phyloP scores from a whole-genome alignment of 2,888 invertebrate species.

The Diadromus collaris region DNA sequence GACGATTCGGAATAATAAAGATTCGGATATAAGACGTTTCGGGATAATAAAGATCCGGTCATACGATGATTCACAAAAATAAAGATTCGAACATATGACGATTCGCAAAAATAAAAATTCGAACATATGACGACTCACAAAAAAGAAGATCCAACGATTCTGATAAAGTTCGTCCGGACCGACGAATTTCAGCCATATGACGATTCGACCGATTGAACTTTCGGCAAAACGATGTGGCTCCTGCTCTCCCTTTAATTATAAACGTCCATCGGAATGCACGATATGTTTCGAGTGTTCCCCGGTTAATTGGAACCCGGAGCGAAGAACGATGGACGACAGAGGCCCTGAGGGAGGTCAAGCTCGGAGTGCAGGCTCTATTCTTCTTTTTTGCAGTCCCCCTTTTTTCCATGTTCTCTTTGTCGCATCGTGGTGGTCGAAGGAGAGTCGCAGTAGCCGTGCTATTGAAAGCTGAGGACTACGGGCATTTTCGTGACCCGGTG shows the following conservation, averaged over 20 bases:
- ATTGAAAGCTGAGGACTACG: slow-evolving; percentile 47
- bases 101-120: too few relatives aligned
- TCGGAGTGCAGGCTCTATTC: slow-evolving; percentile 30
- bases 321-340: slow-evolving; percentile 16
- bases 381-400: slow-evolving; percentile 23
- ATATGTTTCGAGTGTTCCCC: slow-evolving; percentile 19
- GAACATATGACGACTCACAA: too few relatives aligned
- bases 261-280: slow-evolving; percentile 40
- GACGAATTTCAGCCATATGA: too few relatives aligned
- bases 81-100: too few relatives aligned
- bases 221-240: too few relatives aligned
- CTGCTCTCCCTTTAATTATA: slow-evolving; percentile 40
- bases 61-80: too few relatives aligned
- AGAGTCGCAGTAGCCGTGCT: slow-evolving; percentile 37
- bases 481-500: slow-evolving; percentile 53
- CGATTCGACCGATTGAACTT: too few relatives aligned
- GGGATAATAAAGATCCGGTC: too few relatives aligned
- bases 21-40: too few relatives aligned
- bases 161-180: too few relatives aligned
- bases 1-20: too few relatives aligned
- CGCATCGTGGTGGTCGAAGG: slow-evolving; percentile 40
- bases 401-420: slow-evolving; percentile 16
- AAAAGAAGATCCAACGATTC: too few relatives aligned
- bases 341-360: slow-evolving; percentile 15
- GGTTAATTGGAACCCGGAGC: slow-evolving; percentile 36